Percentiles rank a stretch among this genome's conserved stretches.
Conservation (phyloP, 35 echinoderm and acorn worm species). For the Apostichopus japonicus region DNA sequence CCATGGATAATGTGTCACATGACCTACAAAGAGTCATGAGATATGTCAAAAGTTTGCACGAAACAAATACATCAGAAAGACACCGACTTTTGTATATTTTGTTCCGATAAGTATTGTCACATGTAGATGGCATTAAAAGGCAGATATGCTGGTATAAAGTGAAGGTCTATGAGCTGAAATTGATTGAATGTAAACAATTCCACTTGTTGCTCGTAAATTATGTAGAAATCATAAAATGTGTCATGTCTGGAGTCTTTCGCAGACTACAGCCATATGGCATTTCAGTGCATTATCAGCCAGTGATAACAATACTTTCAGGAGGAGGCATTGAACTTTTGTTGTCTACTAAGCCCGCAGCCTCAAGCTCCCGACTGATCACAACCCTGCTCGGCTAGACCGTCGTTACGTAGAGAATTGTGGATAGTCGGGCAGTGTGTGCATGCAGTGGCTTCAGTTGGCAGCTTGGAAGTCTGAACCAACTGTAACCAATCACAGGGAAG, state of each 20-base stretch:
- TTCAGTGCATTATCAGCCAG: no score
- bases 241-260: conserved; percentile 6
- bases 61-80: conserved; percentile 1
- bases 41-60: neutral
- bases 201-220: conserved; percentile 41
- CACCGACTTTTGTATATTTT: neutral
- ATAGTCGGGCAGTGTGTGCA: no score
- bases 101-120: neutral
- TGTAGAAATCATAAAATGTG: conserved; percentile 14
- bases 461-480: no score
- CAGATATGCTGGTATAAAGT: neutral
- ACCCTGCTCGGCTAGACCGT: no score
- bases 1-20: neutral
- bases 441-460: no score
- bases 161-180: neutral
- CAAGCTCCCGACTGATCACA: no score
- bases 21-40: neutral
- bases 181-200: conserved; percentile 5
- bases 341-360: no score
- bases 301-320: no score
- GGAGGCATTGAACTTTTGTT: no score
- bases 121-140: neutral
- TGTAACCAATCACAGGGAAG: no score
- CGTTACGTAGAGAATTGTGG: no score
- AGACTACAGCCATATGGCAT: neutral